Conservation (phyloP, 1,140 invertebrate species). For the Drosophila ercepeae region DNA sequence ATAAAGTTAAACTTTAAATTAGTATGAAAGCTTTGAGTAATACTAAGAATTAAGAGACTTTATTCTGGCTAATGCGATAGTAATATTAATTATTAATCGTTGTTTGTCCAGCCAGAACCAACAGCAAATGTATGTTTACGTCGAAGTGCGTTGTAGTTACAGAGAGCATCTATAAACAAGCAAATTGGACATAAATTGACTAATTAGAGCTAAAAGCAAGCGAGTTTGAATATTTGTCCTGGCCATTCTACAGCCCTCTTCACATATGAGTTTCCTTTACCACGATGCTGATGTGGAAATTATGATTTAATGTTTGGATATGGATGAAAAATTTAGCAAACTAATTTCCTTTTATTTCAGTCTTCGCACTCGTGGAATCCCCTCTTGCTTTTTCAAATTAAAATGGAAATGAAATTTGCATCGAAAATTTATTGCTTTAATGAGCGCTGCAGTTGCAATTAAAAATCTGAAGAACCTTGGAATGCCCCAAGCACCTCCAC, state of each 20-base stretch:
- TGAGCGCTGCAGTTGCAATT: constrained; percentile 60
- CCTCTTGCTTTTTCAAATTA: constrained; percentile 29
- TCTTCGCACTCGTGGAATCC: background rate
- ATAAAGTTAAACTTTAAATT: too few species aligned
- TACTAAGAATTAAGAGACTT: background rate
- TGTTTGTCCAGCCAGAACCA: constrained; percentile 28
- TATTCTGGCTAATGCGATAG: constrained; percentile 75
- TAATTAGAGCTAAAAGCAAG: constrained; percentile 74
- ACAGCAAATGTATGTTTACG: constrained; percentile 1
- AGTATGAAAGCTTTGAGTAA: too few species aligned
- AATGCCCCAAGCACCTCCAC: constrained; percentile 4
- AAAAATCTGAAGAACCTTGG: constrained; percentile 42
- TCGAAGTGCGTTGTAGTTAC: constrained; percentile 2
- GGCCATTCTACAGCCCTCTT: background rate
- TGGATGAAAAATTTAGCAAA: constrained; percentile 50
- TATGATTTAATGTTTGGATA: constrained; percentile 21
- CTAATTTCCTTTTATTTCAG: constrained; percentile 59
- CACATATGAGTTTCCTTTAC: background rate
- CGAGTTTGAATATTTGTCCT: constrained; percentile 41
- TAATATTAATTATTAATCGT: constrained; percentile 77
- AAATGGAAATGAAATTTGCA: constrained; percentile 53
- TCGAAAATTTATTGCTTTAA: constrained; percentile 61
- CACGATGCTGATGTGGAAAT: background rate
- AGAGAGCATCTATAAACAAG: constrained; percentile 60
- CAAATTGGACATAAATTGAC: constrained; percentile 72